These are phyloP conservation scores for Coelopa frigida DNA, from an alignment of 1,140 invertebrate genomes.

Conservation along the genomic window DNA sequence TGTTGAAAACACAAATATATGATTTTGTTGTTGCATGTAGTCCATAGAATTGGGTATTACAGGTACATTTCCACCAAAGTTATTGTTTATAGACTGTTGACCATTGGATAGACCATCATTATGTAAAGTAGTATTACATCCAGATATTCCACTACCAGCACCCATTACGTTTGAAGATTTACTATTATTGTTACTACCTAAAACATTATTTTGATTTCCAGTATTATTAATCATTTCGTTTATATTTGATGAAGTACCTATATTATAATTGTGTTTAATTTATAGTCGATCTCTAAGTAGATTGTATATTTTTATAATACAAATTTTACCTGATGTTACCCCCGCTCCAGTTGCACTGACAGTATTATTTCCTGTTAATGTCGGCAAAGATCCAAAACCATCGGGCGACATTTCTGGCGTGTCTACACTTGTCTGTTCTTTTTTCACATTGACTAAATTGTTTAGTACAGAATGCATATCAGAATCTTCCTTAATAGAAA, in stretches of 20 bases:
- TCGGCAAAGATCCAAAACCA: conserved; percentile 31
- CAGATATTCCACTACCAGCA: background rate
- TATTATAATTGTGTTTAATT: conserved; percentile 1
- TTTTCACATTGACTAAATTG: conserved; percentile 33
- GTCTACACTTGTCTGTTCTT: conserved; percentile 28
- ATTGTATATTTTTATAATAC: background rate
- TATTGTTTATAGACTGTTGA: background rate
- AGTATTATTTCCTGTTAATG: conserved; percentile 11
- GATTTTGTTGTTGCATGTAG: conserved; percentile 90
- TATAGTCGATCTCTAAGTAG: background rate
- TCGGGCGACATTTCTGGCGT: conserved; percentile 34
- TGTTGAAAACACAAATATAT: conserved; percentile 97
- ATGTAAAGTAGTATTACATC: too few relatives aligned
- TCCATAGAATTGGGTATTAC: conserved; percentile 19
- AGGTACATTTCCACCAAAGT: background rate
- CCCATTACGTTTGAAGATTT: background rate
- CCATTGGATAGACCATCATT: background rate
- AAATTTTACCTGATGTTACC: conserved; percentile 18
- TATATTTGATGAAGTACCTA: too few relatives aligned
- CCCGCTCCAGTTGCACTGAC: conserved; percentile 10
- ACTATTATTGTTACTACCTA: conserved; percentile 1
- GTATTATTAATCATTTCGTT: background rate
- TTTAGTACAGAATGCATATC: conserved; percentile 21
- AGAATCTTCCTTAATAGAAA: conserved; percentile 28
- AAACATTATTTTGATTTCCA: conserved; percentile 1